These are phyloP conservation scores for Mormyrus proboscirostris DNA, from an alignment of 2,797 vertebrate species.

Conservation along the genomic window DNA sequence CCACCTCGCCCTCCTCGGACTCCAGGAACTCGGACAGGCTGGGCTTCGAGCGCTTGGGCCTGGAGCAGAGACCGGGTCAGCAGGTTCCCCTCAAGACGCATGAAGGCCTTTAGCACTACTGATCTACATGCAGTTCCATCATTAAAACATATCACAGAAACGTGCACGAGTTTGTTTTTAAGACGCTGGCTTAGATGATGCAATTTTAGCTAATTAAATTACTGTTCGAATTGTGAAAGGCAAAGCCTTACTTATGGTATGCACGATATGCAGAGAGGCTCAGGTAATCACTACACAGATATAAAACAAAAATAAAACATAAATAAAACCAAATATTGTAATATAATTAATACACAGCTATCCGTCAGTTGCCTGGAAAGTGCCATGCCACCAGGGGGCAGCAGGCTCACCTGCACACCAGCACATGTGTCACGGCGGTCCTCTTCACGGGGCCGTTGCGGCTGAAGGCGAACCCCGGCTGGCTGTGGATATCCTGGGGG, in stretches of 20 bases:
- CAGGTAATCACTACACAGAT: neutral
- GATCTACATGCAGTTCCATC: neutral
- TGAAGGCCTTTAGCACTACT: neutral
- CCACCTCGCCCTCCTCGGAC: constrained; percentile 88
- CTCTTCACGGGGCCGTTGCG: constrained; percentile 95
- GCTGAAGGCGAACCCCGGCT: constrained; percentile 97
- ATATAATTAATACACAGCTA: neutral
- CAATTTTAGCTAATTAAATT: neutral
- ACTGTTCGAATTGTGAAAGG: neutral
- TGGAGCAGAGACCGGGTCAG: constrained; percentile 35
- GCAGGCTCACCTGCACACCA: constrained; percentile 82
- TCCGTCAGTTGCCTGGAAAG: neutral
- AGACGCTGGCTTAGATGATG: neutral
- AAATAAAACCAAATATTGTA: neutral
- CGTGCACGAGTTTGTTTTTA: neutral
- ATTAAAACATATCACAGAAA: neutral
- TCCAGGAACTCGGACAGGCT: constrained; percentile 97
- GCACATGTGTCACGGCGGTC: constrained; percentile 90
- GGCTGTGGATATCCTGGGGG: constrained; percentile 97
- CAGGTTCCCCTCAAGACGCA: neutral
- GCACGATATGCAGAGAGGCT: neutral
- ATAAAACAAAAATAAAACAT: neutral
- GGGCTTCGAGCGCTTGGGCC: constrained; percentile 92
- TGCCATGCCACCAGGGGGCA: neutral
- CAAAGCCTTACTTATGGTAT: neutral